Evolutionary conservation across 2,888 invertebrate species (phyloP), one percentile per base, ranked within the genome.

Genomic region (Erebia palarica): DNA sequence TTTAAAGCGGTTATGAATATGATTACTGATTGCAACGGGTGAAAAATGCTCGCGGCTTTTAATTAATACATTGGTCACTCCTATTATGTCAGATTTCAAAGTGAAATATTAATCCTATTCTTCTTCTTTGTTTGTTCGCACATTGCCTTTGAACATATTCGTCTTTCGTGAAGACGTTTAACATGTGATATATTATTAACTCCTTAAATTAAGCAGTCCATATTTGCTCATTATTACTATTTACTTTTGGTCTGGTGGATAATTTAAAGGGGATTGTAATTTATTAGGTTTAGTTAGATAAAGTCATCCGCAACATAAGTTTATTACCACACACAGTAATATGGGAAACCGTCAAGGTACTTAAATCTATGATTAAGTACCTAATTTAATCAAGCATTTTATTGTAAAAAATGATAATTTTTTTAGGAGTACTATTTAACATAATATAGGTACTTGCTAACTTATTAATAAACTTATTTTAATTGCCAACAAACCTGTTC

Each of bases 1-100:
- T 87, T 91, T 90, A 89, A 89, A 78, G 79, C 81, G 84, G 79
- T 82, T 86, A 86, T 86, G 84, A 87, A 85, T 84, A 85, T 87
- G 84, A 86, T 86, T 84, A 86, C 86, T 83, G 85, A 87, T 88
- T 88, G 86, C 81, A 81, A 84, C 83, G 81, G 84, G 82, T 82
- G 83, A 82, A 81, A 81, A 84, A 86, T 78, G 87, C 87, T 84
- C 75, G 82, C 78, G 86, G 87, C 85, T 83, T 81, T 82, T 87
- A 87, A 89, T 90, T 88, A 89, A 86, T 84, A 84, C 84, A 82
- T 86, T 83, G 84, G 80, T 80, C 80, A 78, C 75, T 81, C 79
- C 80, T 81, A 80, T 82, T 84, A 75, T 76, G 73, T 75, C 72
- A 73, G 61, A 61, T n/a, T 14, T 36, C 36, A 36, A 7, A 36